Conservation (phyloP, 1,140 invertebrate species). For the Melitaea cinxia region DNA sequence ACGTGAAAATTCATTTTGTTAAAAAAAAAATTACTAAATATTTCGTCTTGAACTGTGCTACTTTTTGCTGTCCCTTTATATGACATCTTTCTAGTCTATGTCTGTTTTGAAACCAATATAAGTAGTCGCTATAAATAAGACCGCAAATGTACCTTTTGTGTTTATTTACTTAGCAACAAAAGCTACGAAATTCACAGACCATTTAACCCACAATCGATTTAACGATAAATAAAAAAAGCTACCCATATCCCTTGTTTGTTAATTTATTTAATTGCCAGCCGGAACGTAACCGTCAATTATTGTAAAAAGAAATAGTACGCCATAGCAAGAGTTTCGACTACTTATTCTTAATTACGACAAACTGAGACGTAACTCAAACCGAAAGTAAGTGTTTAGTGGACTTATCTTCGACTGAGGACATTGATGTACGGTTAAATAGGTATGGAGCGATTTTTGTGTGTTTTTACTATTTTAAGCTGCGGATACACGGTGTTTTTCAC, state of each 20-base stretch:
- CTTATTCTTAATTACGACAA: slow-evolving; percentile 76
- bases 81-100: no score
- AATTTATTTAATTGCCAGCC: slow-evolving; percentile 68
- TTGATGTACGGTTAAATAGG: slow-evolving; percentile 67
- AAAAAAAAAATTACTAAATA: no score
- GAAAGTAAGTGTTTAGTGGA: slow-evolving; percentile 70
- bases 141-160: no score
- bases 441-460: slow-evolving; percentile 43
- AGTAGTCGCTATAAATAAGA: slow-evolving; percentile 4
- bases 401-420: slow-evolving; percentile 63
- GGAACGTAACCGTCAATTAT: slow-evolving; percentile 68
- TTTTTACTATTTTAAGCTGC: not conserved
- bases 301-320: slow-evolving; percentile 43
- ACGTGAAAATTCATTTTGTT: no score
- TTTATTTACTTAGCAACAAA: no score
- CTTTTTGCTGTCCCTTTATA: no score
- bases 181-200: slow-evolving; percentile 11
- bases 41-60: no score
- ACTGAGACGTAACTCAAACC: slow-evolving; percentile 72
- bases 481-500: not conserved
- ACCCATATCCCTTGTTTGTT: slow-evolving; percentile 61
- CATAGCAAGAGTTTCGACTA: slow-evolving; percentile 57
- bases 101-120: not conserved
- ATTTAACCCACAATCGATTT: slow-evolving; percentile 21
- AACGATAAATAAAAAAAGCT: slow-evolving; percentile 55